Evolutionary conservation across 2,888 invertebrate genomes (phyloP).

Genomic region (Atrina japonica): DNA sequence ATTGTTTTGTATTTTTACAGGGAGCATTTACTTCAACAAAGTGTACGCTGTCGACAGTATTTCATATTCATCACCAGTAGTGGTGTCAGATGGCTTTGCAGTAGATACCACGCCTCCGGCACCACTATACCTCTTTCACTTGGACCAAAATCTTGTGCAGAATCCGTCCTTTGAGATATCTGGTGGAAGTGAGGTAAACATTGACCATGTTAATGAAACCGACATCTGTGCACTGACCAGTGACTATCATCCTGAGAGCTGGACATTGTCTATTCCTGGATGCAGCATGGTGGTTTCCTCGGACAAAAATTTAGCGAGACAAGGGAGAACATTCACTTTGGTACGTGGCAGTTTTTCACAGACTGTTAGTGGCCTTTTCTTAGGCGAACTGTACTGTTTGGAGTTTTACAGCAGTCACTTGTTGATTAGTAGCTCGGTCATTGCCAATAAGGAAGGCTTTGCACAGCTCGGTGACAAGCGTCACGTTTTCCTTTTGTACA

Average conservation of each 20-base stretch:
- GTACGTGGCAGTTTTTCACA: slow-evolving; percentile 42
- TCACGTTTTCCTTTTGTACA: slow-evolving; percentile 43
- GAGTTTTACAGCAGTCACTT: slow-evolving; percentile 39
- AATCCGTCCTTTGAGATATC: slow-evolving; percentile 54
- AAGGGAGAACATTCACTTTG: slow-evolving; percentile 39
- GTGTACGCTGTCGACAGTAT: slow-evolving; percentile 55
- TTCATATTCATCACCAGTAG: slow-evolving; percentile 49
- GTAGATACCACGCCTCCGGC: slow-evolving; percentile 56
- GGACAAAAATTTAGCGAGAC: slow-evolving; percentile 31
- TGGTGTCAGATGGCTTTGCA: slow-evolving; percentile 57
- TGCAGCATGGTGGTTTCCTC: slow-evolving; percentile 29
- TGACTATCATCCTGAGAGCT: slow-evolving; percentile 23
- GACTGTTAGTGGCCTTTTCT: slow-evolving; percentile 3
- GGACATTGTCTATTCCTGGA: slow-evolving; percentile 6
- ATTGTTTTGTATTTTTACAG: slow-evolving; percentile 36
- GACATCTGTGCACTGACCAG: slow-evolving; percentile 35
- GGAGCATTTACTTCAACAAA: slow-evolving; percentile 47
- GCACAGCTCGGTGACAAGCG: slow-evolving; percentile 34
- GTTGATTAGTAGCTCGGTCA: slow-evolving; percentile 22
- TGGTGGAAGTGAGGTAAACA: slow-evolving; percentile 4
- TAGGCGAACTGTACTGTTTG: slow-evolving; percentile 30
- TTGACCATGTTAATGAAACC: slow-evolving; percentile 19
- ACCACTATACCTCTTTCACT: slow-evolving; percentile 36
- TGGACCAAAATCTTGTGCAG: slow-evolving; percentile 38
- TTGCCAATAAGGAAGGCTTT: slow-evolving; percentile 41